Base-by-base conservation (phyloP, 1,140 invertebrate species). In the Trypoxylus dichotomus region DNA sequence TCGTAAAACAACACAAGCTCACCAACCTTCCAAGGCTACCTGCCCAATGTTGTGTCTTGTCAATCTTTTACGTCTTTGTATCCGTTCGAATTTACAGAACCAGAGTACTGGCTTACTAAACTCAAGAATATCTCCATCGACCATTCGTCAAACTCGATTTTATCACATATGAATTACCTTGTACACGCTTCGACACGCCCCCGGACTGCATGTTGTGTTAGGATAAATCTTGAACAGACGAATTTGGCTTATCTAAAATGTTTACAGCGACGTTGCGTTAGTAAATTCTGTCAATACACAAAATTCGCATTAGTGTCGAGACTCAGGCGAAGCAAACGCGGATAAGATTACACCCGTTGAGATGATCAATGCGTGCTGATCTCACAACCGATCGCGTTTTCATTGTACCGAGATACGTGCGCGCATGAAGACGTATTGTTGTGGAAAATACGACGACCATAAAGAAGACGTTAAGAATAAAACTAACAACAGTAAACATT, bases 171-270 rank as follows among this genome's bases (percentile, higher is more conserved):
- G 13, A 47, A 19, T 47, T 47, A 13, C 11, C 43, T n/a, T 0
- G 13, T 47, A 47, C 13, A 47, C 11, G 2, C 43, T 1, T 7
- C 15, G 15, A n/a, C 5, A 1, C 13, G 3, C 43, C 43, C 43
- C 43, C 11, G 43, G n/a, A 13, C 43, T 47, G 3, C n/a, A 19
- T 47, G n/a, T 21, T 19, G 60, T 27, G 60, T 63, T 8, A 63
- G 13, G 19, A 13, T 63, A 24, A 10, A 63, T 63, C 60, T 24
- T 13, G 5, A 8, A 11, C 21, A 6, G 60, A 27, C 21, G 21
- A 27, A 63, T 63, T 63, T 19, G 25, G 21, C 25, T 63, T 63
- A 63, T 63, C 60, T 24, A 63, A 63, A 63, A 63, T 63, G 60
- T 63, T 63, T 63, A 63, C 60, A 27, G 10, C 21, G 60, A 63